Evolutionary conservation across 1,140 invertebrate genomes (phyloP).

Genomic region (Ips nitidus): DNA sequence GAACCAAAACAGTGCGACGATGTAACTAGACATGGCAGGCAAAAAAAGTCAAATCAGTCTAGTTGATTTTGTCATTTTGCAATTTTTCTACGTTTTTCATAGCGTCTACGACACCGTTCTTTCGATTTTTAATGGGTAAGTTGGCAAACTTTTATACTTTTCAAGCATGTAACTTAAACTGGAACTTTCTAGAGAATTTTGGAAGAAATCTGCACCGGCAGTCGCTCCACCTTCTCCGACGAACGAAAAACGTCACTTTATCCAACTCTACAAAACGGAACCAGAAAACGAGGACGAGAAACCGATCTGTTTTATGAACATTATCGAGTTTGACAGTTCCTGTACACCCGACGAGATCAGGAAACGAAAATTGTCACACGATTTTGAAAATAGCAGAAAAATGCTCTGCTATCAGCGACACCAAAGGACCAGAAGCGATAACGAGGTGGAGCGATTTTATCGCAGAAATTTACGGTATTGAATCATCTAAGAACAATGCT

Average conservation of each 20-base stretch:
- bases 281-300: constrained; percentile 9
- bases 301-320: constrained; percentile 22
- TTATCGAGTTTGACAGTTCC: constrained; percentile 28
- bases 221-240: not conserved
- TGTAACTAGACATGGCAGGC: constrained; percentile 4
- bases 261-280: constrained; percentile 18
- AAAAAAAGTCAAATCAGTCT: constrained; percentile 26
- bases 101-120: constrained; percentile 14
- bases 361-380: constrained; percentile 16
- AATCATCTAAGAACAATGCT: not conserved
- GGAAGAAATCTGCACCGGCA: not conserved
- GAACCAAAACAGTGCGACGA: not conserved
- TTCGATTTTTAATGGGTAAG: constrained; percentile 29
- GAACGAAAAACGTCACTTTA: constrained; percentile 25
- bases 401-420: not conserved
- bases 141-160: not conserved
- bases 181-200: not conserved
- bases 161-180: not conserved
- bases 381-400: not conserved
- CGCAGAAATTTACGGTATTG: constrained; percentile 22
- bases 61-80: constrained; percentile 22
- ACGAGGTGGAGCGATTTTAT: constrained; percentile 18
- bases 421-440: constrained; percentile 11
- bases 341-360: constrained; percentile 14
- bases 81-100: constrained; percentile 22